A percentile compares a stretch with the other conserved stretches of the same genome.
Evolutionary conservation across 2,113 vertebrate species (phyloP).

Genomic region (Pteronura brasiliensis): DNA sequence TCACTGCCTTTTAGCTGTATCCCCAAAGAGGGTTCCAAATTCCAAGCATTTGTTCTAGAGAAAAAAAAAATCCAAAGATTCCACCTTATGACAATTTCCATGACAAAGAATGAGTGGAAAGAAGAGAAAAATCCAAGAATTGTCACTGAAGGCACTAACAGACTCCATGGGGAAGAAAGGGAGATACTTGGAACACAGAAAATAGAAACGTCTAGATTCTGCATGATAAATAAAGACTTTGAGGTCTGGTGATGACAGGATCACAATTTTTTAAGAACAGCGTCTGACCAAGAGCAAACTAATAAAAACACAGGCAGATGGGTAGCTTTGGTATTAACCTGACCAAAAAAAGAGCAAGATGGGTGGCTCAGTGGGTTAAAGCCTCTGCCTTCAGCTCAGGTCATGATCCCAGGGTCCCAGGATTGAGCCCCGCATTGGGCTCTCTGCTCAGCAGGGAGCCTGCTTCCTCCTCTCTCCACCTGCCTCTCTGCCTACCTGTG

Average conservation of each 20-base stretch:
- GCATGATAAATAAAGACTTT: neutral
- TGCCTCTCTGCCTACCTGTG: too few species aligned
- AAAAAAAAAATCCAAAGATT: neutral
- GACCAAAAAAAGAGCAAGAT: neutral
- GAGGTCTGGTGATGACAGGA: neutral
- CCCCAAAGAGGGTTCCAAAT: conserved; percentile 29
- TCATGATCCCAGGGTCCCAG: too few species aligned
- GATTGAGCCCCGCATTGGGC: too few species aligned
- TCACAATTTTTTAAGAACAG: conserved; percentile 15
- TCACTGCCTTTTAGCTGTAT: neutral
- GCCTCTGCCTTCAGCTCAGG: too few species aligned
- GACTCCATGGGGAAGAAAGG: neutral
- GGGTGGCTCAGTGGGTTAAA: too few species aligned
- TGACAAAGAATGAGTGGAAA: neutral
- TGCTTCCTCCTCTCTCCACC: too few species aligned
- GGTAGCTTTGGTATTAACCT: neutral
- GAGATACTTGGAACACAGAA: neutral
- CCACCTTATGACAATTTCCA: conserved; percentile 1
- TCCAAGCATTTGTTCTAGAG: conserved; percentile 10
- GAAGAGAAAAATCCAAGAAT: neutral
- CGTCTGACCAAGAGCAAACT: neutral
- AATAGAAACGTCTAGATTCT: neutral
- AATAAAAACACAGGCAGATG: neutral
- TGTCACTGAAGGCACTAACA: neutral
- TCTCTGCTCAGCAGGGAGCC: too few species aligned